Base-by-base conservation (phyloP, 30 jellyfish, hydroid and myxozoan genomes). In the Calvadosia cruxmelitensis region DNA sequence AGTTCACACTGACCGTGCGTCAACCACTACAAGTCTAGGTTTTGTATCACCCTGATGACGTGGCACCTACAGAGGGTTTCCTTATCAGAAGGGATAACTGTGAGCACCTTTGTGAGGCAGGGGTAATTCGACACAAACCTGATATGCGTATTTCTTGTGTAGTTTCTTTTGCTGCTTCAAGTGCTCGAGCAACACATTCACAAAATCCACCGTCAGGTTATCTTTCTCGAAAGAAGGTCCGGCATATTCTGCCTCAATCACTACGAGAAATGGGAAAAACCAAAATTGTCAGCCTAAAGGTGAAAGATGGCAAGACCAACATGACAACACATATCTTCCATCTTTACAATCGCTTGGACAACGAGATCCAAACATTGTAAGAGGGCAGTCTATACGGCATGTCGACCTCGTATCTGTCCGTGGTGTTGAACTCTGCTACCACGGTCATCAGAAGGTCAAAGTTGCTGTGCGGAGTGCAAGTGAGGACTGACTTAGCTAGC, bases 101-200 rank as follows among this genome's bases (percentile, higher is more conserved):
- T n/a, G n/a, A n/a, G n/a, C n/a, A n/a, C n/a, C n/a, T n/a, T n/a
- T n/a, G n/a, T n/a, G n/a, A n/a, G n/a, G n/a, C n/a, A 48, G n/a
- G n/a, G n/a, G 61, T 48, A 48, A 12, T 7, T 48, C 12, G n/a
- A 48, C n/a, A 53, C 27, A 13, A 64, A 88, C 97, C 77, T 88
- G 83, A 57, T 78, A 88, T 0, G 97, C 97, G 61, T 77, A 88
- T 75, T 88, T 88, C 75, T 88, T 88, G 67, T 88, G 97, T 29
- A 88, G 50, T 51, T 67, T 88, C 74, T 88, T 80, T 69, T 88
- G 94, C 49, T 82, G 80, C 72, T 88, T 88, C 13, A 88, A 78
- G 67, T 29, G 76, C 27, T 67, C 82, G 49, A 88, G 31, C 34
- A 88, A 57, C 27, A 71, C 84, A 33, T 63, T 68, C 83, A 88